Evolutionary conservation across 2,888 invertebrate species (phyloP).

Genomic region (Phytoseiulus persimilis): DNA sequence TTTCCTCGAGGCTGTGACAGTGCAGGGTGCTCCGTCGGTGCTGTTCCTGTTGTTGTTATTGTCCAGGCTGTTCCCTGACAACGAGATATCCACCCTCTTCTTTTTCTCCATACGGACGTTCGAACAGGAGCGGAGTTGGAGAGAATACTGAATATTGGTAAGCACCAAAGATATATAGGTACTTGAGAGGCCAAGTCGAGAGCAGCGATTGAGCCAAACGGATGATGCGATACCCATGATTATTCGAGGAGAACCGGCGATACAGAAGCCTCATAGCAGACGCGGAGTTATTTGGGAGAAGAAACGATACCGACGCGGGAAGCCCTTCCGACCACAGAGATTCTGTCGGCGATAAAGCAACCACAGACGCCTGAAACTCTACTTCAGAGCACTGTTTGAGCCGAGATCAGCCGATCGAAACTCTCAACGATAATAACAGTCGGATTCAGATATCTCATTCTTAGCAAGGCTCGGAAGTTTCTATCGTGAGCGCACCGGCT

Average conservation of each 20-base stretch:
- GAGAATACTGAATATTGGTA: conserved; percentile 5
- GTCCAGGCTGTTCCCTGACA: neutral
- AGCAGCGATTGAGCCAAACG: neutral
- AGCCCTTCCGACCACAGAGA: no score
- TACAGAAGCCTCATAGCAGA: no score
- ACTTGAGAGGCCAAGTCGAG: neutral
- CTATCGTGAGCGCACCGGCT: neutral
- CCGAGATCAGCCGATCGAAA: no score
- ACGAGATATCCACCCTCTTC: neutral
- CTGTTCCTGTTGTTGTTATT: neutral
- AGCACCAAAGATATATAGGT: neutral
- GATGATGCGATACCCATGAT: no score
- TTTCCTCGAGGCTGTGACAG: neutral
- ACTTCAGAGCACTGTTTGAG: no score
- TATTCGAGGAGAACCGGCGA: no score
- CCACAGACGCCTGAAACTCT: no score
- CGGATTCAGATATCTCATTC: no score
- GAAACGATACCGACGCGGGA: no score
- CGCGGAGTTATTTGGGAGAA: no score
- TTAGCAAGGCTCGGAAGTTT: neutral
- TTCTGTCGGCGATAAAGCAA: no score
- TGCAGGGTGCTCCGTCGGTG: neutral
- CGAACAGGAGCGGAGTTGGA: neutral
- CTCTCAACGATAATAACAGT: no score
- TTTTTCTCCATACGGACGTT: neutral